A percentile compares a stretch with the other conserved stretches of the same genome.
Conservation (phyloP, 2,888 invertebrate genomes). For the Trichogramma evanescens region DNA sequence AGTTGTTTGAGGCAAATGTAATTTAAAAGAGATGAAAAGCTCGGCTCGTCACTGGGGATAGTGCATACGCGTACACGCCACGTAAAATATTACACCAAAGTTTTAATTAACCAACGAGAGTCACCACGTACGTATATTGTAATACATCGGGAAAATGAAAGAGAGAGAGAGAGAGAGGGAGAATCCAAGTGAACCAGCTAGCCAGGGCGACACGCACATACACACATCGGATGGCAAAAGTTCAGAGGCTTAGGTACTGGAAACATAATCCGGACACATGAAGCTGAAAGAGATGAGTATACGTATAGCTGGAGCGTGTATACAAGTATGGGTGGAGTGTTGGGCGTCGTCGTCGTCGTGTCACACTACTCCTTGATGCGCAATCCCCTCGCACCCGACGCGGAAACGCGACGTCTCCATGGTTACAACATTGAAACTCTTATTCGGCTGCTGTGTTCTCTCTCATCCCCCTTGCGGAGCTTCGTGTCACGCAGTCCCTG, state of each 20-base stretch:
- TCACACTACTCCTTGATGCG: conserved; percentile 30
- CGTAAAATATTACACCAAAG: too few relatives aligned
- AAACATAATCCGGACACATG: not conserved
- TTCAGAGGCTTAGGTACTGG: too few relatives aligned
- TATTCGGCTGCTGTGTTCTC: conserved; percentile 13
- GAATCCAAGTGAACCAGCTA: too few relatives aligned
- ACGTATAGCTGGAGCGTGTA: not conserved
- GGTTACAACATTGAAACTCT: conserved; percentile 46
- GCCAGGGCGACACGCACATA: too few relatives aligned
- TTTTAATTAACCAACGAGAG: too few relatives aligned
- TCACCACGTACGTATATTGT: too few relatives aligned
- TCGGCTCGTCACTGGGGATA: too few relatives aligned
- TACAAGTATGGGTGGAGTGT: not conserved
- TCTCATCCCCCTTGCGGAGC: not conserved
- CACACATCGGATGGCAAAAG: not conserved
- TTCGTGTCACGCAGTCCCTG: not conserved
- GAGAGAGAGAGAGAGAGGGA: too few relatives aligned
- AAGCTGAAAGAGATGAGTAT: not conserved
- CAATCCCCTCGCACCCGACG: conserved; percentile 30
- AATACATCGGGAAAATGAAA: too few relatives aligned
- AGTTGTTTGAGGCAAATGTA: too few relatives aligned
- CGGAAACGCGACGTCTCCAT: conserved; percentile 44
- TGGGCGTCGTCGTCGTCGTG: conserved; percentile 6
- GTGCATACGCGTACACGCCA: too few relatives aligned
- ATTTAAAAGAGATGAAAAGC: too few relatives aligned